A percentile compares a stretch with the other conserved stretches of the same genome.
Conservation (phyloP, 1,140 invertebrate species). For the Diachasma alloeum region DNA sequence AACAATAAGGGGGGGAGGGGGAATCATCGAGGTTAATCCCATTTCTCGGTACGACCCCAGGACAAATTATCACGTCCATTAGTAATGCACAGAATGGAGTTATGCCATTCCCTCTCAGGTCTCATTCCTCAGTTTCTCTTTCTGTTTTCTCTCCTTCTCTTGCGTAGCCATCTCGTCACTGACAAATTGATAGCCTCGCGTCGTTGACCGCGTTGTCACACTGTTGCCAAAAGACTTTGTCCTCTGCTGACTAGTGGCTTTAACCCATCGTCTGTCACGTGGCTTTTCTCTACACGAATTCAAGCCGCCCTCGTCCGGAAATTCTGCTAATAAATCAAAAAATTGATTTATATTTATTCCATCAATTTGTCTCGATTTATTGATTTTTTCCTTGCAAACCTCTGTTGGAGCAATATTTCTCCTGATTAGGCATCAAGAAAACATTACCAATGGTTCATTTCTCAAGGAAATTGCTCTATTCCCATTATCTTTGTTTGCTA, state of each 20-base stretch:
- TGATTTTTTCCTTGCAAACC: too few species aligned
- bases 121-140: neutral
- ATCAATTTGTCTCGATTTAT: too few species aligned
- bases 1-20: too few species aligned
- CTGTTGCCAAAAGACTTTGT: conserved; percentile 47
- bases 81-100: conserved; percentile 39
- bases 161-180: conserved; percentile 34
- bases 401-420: too few species aligned
- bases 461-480: too few species aligned
- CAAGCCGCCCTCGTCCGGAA: neutral
- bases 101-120: neutral
- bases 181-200: conserved; percentile 44
- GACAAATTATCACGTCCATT: conserved; percentile 39
- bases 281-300: neutral
- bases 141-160: neutral
- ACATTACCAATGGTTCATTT: too few species aligned
- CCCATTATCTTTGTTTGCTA: neutral
- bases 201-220: conserved; percentile 38
- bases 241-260: conserved; percentile 18
- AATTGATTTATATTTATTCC: too few species aligned
- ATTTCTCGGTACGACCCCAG: conserved; percentile 31
- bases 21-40: neutral
- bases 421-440: too few species aligned
- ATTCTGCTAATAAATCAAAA: too few species aligned
- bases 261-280: neutral